These are phyloP conservation scores for Homalodisca vitripennis DNA, from an alignment of 1,140 invertebrate species.

Conservation along the genomic window DNA sequence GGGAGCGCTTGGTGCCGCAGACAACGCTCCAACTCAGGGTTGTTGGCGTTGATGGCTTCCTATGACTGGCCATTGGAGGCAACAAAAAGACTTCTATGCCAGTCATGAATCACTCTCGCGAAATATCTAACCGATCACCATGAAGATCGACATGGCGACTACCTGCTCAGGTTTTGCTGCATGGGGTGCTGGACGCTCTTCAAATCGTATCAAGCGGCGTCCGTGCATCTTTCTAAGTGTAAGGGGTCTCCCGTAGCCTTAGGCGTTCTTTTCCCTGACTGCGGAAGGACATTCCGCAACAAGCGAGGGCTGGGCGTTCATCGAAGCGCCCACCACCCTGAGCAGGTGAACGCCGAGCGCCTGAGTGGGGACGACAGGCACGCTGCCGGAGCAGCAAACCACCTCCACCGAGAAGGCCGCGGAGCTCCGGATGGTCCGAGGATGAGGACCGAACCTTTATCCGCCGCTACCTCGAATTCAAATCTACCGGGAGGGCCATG, in stretches of 20 bases:
- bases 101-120: background rate
- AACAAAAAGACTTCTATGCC: background rate
- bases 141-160: too few relatives aligned
- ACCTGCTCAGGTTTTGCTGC: too few relatives aligned
- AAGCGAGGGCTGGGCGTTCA: too few relatives aligned
- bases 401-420: background rate
- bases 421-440: too few relatives aligned
- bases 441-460: too few relatives aligned
- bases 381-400: too few relatives aligned
- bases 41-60: too few relatives aligned
- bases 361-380: background rate
- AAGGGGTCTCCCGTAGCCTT: background rate
- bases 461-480: background rate
- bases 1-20: background rate
- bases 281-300: background rate
- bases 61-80: background rate
- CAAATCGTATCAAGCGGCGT: background rate
- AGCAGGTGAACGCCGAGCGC: too few relatives aligned
- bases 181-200: too few relatives aligned
- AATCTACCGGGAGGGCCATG: background rate
- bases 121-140: too few relatives aligned
- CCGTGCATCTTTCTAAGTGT: background rate
- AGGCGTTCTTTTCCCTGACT: background rate
- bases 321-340: too few relatives aligned
- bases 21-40: background rate